phyloP scores from a whole-genome alignment of 2,888 invertebrate genomes.

The Embidobia sp. region DNA sequence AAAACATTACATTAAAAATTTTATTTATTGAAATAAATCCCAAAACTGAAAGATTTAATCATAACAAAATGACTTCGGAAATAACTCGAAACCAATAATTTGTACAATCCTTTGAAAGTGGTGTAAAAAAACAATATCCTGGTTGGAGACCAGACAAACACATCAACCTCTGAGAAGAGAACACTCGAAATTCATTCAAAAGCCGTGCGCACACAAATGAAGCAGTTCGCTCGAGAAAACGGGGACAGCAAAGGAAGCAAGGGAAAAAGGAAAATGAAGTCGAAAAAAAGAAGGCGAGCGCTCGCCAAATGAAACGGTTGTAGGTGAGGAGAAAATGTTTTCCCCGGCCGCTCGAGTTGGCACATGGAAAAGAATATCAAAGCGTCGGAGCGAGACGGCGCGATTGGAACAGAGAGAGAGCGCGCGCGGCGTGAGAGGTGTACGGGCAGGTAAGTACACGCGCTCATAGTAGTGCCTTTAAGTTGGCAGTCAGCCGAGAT shows the following conservation, averaged over 20 bases:
- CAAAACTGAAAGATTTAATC: no score
- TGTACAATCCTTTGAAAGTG: no score
- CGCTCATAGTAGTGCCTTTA: conserved; percentile 69
- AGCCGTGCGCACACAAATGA: conserved; percentile 27
- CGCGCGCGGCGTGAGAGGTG: conserved; percentile 67
- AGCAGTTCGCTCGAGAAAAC: conserved; percentile 29
- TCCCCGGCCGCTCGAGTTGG: conserved; percentile 49
- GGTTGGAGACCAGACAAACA: no score
- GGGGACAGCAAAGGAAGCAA: conserved; percentile 17
- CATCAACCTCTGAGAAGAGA: conserved; percentile 8
- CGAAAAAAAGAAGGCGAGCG: conserved; percentile 12
- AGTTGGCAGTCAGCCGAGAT: conserved; percentile 79
- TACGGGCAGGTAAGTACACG: conserved; percentile 66
- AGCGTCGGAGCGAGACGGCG: conserved; percentile 44
- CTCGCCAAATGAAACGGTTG: conserved; percentile 54
- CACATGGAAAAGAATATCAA: conserved; percentile 53
- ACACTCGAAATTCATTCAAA: conserved; percentile 30
- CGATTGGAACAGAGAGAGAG: conserved; percentile 53
- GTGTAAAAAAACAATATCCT: no score
- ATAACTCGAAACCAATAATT: no score
- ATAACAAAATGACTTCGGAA: no score
- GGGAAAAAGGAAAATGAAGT: conserved; percentile 8
- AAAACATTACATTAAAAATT: no score
- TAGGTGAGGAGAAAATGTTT: conserved; percentile 64
- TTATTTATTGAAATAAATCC: no score